Conservation (phyloP, 64 coral and sea anemone species). For the Actinia equina region DNA sequence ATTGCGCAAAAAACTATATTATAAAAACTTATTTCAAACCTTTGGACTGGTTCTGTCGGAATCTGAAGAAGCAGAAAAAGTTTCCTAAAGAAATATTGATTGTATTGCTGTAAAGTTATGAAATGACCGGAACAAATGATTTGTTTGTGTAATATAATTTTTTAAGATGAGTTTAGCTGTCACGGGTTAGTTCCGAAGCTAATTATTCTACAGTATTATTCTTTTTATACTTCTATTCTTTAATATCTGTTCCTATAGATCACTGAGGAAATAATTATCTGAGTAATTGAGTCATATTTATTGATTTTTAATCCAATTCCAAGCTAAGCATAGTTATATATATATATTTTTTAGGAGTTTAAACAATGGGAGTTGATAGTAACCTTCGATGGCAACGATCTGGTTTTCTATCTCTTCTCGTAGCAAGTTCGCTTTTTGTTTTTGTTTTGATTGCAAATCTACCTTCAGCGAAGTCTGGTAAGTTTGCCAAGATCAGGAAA, state of each 20-base stretch:
- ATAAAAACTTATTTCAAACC: too few species aligned
- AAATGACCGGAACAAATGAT: neutral
- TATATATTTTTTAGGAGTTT: neutral
- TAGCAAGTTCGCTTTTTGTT: neutral
- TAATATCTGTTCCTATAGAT: neutral
- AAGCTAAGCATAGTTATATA: neutral
- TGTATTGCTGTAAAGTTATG: neutral
- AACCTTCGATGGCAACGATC: neutral
- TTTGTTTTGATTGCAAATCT: neutral
- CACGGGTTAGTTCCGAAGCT: neutral
- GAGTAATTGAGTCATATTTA: neutral
- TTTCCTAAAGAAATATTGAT: neutral
- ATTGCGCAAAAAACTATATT: neutral
- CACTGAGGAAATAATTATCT: neutral
- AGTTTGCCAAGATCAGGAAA: neutral
- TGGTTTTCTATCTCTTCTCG: neutral
- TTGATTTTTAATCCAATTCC: neutral
- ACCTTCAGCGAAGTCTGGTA: neutral
- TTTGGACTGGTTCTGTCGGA: neutral
- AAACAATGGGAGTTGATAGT: neutral
- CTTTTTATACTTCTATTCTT: neutral
- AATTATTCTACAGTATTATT: neutral
- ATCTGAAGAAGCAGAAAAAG: neutral
- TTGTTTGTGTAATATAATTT: neutral
- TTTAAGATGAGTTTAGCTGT: neutral